These are phyloP conservation scores for Monoplex corrugatus DNA, from an alignment of 2,888 invertebrate genomes.

Conservation along the genomic window DNA sequence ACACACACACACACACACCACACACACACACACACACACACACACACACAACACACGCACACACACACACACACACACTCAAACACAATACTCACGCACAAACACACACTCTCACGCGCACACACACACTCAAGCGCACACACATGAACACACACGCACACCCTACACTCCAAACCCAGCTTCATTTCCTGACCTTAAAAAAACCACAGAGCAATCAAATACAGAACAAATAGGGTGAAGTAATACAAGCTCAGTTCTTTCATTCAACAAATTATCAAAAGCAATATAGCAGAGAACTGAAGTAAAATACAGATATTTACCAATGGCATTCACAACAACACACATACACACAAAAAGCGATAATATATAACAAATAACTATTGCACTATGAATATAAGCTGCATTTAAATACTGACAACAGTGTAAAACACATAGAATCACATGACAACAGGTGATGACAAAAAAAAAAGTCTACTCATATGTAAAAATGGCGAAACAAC, in stretches of 20 bases:
- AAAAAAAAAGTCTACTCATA: too few species aligned
- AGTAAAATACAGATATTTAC: too few species aligned
- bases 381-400: not conserved
- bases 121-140: not conserved
- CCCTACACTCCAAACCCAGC: not conserved
- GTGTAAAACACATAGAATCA: not conserved
- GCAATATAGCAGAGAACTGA: too few species aligned
- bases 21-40: too few species aligned
- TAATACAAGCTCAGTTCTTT: too few species aligned
- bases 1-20: too few species aligned
- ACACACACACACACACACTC: not conserved
- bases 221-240: too few species aligned
- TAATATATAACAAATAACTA: not conserved
- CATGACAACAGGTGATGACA: not conserved
- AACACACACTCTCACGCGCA: not conserved
- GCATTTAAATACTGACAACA: constrained; percentile 18
- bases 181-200: not conserved
- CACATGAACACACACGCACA: not conserved
- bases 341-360: not conserved
- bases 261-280: too few species aligned
- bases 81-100: too few species aligned
- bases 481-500: too few species aligned
- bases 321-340: not conserved
- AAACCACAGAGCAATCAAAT: not conserved
- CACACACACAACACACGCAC: too few species aligned